phyloP scores from a whole-genome alignment of 2,797 vertebrate species.

The Graptemys geographica region DNA sequence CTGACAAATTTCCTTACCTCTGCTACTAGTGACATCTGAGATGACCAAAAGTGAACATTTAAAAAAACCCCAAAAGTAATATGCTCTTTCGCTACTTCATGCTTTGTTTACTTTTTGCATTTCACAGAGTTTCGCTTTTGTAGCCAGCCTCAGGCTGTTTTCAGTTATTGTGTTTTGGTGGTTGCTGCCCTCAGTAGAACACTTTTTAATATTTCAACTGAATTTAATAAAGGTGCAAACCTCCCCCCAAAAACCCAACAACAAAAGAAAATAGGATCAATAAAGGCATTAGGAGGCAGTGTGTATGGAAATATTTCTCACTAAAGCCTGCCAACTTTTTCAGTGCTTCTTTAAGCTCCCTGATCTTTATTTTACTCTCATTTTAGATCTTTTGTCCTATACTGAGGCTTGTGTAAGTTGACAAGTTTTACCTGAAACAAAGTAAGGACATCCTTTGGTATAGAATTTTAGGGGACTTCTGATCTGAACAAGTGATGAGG shows the following conservation, averaged over 20 bases:
- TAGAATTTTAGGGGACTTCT: fast-evolving
- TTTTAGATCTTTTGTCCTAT: neutral
- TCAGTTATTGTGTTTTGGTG: neutral
- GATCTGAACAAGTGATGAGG: fast-evolving
- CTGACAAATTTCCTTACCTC: fast-evolving
- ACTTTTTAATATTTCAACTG: too few relatives aligned
- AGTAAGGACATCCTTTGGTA: fast-evolving
- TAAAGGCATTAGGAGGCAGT: neutral
- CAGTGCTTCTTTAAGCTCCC: neutral
- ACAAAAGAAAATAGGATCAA: fast-evolving
- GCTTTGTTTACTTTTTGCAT: fast-evolving
- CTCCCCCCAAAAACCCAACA: fast-evolving
- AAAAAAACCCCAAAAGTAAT: neutral
- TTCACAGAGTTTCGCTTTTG: too few relatives aligned
- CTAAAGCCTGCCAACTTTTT: neutral
- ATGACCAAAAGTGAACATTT: neutral
- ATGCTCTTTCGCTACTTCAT: fast-evolving
- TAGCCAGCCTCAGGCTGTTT: fast-evolving
- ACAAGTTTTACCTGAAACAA: neutral
- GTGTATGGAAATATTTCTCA: neutral
- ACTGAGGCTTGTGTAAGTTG: neutral
- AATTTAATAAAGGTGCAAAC: too few relatives aligned
- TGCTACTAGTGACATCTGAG: fast-evolving
- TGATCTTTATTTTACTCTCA: neutral
- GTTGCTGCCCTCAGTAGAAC: neutral